Conservation (phyloP, 2,888 invertebrate species). For the Stenodera caucasica region DNA sequence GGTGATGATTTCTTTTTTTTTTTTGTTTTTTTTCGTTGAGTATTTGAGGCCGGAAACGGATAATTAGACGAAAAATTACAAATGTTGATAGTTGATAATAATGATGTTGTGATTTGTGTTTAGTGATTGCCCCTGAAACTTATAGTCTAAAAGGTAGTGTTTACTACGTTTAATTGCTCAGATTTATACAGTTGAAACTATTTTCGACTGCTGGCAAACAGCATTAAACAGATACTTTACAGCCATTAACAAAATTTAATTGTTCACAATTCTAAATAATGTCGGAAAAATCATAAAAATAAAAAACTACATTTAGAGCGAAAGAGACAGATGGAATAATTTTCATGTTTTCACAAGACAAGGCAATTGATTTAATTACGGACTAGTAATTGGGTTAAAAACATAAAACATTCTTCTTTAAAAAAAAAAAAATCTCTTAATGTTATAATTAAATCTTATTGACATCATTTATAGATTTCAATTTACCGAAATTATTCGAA, state of each 20-base stretch:
- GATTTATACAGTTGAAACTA: constrained; percentile 16
- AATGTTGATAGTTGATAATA: not conserved
- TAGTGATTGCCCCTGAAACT: constrained; percentile 1
- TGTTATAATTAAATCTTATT: not conserved
- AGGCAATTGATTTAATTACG: constrained; percentile 2
- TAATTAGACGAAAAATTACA: not conserved
- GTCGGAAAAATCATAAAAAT: not conserved
- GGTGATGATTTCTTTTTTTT: constrained; percentile 6
- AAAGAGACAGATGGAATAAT: not conserved
- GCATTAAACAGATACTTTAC: constrained; percentile 29
- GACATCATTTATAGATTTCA: not conserved
- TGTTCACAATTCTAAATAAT: constrained; percentile 1
- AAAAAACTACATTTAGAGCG: not conserved
- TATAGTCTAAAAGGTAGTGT: constrained; percentile 2
- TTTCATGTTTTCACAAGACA: not conserved
- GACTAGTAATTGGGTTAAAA: not conserved
- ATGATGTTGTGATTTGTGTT: not conserved
- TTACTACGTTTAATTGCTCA: constrained; percentile 2
- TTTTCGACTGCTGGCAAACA: constrained; percentile 25
- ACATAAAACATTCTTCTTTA: not conserved
- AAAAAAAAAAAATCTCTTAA: not conserved
- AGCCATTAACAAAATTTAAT: constrained; percentile 21
- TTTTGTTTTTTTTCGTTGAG: no score
- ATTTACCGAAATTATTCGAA: not conserved
- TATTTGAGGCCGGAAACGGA: not conserved